These are phyloP conservation scores for Halictus ligatus DNA, from an alignment of 2,888 invertebrate genomes.

Conservation along the genomic window DNA sequence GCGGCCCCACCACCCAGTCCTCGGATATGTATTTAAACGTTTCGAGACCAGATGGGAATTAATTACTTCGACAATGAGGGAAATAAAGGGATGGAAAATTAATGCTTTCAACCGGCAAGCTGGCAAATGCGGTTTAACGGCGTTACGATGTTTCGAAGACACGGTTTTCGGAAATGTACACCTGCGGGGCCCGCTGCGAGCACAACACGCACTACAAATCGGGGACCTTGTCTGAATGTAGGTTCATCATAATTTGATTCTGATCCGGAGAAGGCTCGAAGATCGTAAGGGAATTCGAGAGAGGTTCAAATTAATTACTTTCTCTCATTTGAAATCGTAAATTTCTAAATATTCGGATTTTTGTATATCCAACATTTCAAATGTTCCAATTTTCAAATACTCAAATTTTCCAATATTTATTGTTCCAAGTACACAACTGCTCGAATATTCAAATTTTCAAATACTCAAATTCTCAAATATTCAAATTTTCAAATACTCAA, in stretches of 20 bases:
- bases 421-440: no score
- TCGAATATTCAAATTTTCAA: no score
- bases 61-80: neutral
- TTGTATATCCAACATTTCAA: no score
- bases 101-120: neutral
- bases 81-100: neutral
- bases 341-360: no score
- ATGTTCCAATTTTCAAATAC: no score
- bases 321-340: no score
- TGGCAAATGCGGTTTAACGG: neutral
- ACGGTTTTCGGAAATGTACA: neutral
- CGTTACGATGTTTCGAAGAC: neutral
- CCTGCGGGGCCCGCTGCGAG: neutral
- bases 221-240: neutral
- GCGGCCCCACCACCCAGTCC: neutral
- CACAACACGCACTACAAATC: neutral
- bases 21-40: slow-evolving; percentile 23
- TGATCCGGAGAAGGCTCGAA: neutral
- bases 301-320: neutral
- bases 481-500: no score
- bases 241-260: neutral
- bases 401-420: no score
- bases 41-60: neutral
- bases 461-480: no score
- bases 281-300: neutral